These are phyloP conservation scores for Peromyscus melanophrys DNA, from an alignment of 2,797 vertebrate genomes.

Conservation along the genomic window DNA sequence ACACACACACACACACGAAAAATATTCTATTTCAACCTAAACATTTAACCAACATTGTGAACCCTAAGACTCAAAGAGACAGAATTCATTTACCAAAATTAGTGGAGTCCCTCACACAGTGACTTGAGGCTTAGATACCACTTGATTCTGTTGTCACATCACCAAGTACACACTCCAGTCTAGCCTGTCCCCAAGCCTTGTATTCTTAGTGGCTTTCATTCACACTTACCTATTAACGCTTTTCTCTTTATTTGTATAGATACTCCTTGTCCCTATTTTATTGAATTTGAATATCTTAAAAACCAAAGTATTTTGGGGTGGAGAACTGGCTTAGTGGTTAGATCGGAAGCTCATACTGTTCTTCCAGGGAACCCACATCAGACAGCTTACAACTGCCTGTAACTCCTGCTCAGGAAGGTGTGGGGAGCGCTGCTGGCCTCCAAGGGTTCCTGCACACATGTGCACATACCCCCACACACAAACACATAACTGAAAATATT, in stretches of 20 bases:
- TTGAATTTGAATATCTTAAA: constrained; percentile 10
- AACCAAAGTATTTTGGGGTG: neutral
- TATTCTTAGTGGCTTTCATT: neutral
- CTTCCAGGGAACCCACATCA: neutral
- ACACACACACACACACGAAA: neutral
- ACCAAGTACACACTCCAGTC: neutral
- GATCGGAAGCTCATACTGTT: neutral
- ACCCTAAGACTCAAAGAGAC: neutral
- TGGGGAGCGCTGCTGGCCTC: neutral
- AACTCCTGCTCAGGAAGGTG: neutral
- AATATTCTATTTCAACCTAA: neutral
- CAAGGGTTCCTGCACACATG: neutral
- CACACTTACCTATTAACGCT: neutral
- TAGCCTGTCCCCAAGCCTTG: neutral
- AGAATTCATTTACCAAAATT: neutral
- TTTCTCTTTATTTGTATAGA: neutral
- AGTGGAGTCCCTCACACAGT: neutral
- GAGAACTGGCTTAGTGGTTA: neutral
- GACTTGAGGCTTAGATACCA: neutral
- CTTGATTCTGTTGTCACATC: neutral
- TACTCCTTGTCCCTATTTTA: neutral
- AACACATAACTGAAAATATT: neutral
- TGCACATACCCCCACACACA: neutral
- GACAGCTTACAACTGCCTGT: neutral
- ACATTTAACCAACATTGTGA: constrained; percentile 12